Evolutionary conservation across 2,113 vertebrate species (phyloP), one percentile per base, ranked within the genome.

Genomic region (Neogobius melanostomus): DNA sequence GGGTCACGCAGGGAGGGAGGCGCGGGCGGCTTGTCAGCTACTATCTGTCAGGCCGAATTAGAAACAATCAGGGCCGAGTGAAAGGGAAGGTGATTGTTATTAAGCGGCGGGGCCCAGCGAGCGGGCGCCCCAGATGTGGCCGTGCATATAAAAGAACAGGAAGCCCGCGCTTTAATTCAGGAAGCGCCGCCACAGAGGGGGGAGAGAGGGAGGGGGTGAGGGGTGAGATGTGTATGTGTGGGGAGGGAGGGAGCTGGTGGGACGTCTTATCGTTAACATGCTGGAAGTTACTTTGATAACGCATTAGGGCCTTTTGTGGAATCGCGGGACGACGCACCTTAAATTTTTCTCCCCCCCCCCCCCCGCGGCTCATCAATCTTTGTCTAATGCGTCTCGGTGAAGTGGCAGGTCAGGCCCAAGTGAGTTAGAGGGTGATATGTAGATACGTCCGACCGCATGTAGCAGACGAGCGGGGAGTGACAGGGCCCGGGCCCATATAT

Each of bases 41-140:
- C 96, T 98, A 99, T 98, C 98, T 98, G 98, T 99, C 97, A 98
- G 96, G 96, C 94, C 95, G 95, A 98, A 99, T 99, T 99, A 98
- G 96, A 96, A 96, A 98, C 98, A 99, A 99, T 99, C 98, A 98
- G 95, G 94, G 95, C 92, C 95, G 94, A 97, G 95, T 98, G 98
- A 98, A 97, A 96, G 96, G 95, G 95, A 98, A 98, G 98, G 98
- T 97, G 97, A 98, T 98, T 98, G 98, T 98, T 99, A 99, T 99
- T 99, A 99, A 96, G 97, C 95, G 94, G 95, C 94, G 78, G 94
- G 96, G 95, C 83, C 88, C 96, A 95, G 95, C 90, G 95, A 94
- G 96, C 96, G 92, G 94, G 95, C 94, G 95, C 92, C 95, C 96
- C 98, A 99, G 98, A 99, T 99, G 97, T 98, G 97, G 96, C 94